Base-by-base conservation (phyloP, 2,888 invertebrate genomes). In the Drosophila mimica region DNA sequence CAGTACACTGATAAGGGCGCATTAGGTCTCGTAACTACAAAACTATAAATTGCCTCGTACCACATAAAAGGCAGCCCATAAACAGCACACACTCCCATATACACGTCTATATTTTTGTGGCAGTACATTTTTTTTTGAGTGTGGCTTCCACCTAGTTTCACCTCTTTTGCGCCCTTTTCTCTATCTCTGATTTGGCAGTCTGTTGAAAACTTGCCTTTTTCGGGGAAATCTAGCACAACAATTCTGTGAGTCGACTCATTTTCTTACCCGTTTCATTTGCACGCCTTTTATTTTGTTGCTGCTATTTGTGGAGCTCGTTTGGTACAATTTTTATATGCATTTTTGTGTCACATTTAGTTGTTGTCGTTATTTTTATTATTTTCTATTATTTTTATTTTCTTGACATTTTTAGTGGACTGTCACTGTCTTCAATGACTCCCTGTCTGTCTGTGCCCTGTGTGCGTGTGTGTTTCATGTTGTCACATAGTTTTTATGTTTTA, bases 401-500 rank as follows among this genome's bases (percentile, higher is more conserved):
- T 71, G 76, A 83, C 83, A 83, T 78, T 83, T 88, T 82, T 76
- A 81, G 79, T 73, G 76, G 73, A 73, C 70, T 81, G 56, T 58
- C 20, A 20, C 40, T 31, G 40, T 43, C 20, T 43, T 33, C 11
- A 7, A 38, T 11, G 38, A 46, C 43, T 43, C 17, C 15, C 7
- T 11, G 36, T 17, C 25, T 57, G 25, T 20, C n/a, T 15, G 8
- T 56, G 52, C 33, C 11, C 54, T 40, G 34, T 65, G 67, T 80
- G 78, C 81, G 70, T 83, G 62, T 76, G 67, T 70, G 66, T 58
- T 57, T 31, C 77, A 77, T 77, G 81, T 85, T 86, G 78, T 88
- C 90, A 90, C 90, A 86, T 90, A 86, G 76, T 88, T 90, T 87
- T 88, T 88, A 81, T 88, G 83, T 90, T 90, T 88, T 90, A 90